Evolutionary conservation across 1,140 invertebrate species (phyloP).

Genomic region (Platorchestia sp.): DNA sequence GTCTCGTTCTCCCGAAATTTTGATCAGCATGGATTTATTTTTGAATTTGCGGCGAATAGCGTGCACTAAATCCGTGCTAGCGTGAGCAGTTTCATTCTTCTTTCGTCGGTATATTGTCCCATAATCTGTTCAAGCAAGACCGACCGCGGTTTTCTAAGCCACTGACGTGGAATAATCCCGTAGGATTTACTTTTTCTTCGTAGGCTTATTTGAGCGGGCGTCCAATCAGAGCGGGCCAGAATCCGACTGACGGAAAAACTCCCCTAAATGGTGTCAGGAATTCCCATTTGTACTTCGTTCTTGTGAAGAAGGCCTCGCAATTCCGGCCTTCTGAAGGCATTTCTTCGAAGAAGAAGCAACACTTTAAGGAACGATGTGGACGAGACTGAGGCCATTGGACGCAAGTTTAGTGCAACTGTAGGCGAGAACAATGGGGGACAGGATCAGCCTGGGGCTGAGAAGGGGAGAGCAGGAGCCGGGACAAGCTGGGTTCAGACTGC

Average conservation of each 20-base stretch:
- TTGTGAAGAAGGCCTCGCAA: constrained; percentile 11
- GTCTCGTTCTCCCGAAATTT: background rate
- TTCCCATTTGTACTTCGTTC: constrained; percentile 43
- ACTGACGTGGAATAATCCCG: background rate
- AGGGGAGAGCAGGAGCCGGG: constrained; percentile 2
- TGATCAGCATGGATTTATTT: background rate
- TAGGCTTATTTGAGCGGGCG: background rate
- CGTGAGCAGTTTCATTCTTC: background rate
- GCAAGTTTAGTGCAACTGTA: constrained; percentile 30
- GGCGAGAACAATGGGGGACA: constrained; percentile 44
- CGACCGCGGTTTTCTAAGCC: background rate
- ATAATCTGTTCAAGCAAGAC: background rate
- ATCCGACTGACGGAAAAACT: constrained; percentile 18
- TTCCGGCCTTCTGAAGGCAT: constrained; percentile 44
- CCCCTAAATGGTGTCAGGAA: constrained; percentile 21
- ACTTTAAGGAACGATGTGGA: constrained; percentile 47
- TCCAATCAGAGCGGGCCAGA: background rate
- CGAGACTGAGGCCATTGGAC: background rate
- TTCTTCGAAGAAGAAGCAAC: constrained; percentile 38
- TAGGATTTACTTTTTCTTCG: background rate
- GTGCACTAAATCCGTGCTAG: background rate
- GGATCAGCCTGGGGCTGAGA: constrained; percentile 29
- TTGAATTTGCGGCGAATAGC: background rate
- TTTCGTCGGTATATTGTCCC: background rate
- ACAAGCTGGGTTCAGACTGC: background rate